These are phyloP conservation scores for Flexamia atlantica DNA, from an alignment of 2,888 invertebrate genomes.

Conservation along the genomic window DNA sequence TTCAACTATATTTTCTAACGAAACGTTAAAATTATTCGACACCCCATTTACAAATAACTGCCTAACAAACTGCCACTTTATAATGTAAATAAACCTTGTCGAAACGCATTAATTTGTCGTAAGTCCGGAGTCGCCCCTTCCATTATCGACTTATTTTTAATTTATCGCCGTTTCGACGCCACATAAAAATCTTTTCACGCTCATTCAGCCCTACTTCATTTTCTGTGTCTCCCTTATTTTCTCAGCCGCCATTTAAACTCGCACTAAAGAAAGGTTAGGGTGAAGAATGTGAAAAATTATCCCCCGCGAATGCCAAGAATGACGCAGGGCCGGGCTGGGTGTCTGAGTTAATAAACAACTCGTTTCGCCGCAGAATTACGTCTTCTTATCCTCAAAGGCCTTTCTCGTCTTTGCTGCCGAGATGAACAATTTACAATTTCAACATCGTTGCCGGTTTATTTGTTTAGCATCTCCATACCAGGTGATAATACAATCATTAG, in stretches of 20 bases:
- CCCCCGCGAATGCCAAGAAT: slow-evolving; percentile 50
- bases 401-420: slow-evolving; percentile 32
- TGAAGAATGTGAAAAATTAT: slow-evolving; percentile 58
- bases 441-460: too few species aligned
- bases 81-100: slow-evolving; percentile 12
- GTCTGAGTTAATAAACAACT: slow-evolving; percentile 43
- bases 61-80: neutral
- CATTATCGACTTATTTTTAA: slow-evolving; percentile 54
- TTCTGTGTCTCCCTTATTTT: slow-evolving; percentile 52
- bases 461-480: too few species aligned
- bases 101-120: slow-evolving; percentile 50
- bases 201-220: slow-evolving; percentile 52
- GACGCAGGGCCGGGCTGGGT: slow-evolving; percentile 34
- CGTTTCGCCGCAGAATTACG: slow-evolving; percentile 60
- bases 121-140: slow-evolving; percentile 25
- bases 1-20: too few species aligned
- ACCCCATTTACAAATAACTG: too few species aligned
- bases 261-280: slow-evolving; percentile 50
- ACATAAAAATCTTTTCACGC: slow-evolving; percentile 60
- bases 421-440: neutral
- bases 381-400: slow-evolving; percentile 49
- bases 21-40: too few species aligned
- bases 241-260: slow-evolving; percentile 29
- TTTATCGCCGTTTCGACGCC: slow-evolving; percentile 60
- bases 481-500: too few species aligned